Evolutionary conservation across 1,140 invertebrate genomes (phyloP), one percentile per base, ranked within the genome.

Genomic region (Achatina immaculata): DNA sequence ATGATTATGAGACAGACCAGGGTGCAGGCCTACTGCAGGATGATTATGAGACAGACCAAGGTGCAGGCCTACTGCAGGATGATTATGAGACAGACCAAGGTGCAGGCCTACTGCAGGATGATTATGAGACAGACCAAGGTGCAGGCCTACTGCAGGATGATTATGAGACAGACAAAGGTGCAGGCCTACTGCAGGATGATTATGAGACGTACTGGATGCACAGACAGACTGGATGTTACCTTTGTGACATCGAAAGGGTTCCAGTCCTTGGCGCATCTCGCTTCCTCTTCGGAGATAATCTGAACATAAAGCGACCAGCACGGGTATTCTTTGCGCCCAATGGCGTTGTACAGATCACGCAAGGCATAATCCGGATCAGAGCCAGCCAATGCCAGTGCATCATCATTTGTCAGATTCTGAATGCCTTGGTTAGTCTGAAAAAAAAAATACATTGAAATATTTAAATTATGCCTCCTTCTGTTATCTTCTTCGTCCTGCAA

Each of bases 301-400:
- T 93, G 92, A 42, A 93, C 88, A 81, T 90, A 92, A 21, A 93
- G 65, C n/a, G 90, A 90, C 95, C 95, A 99, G 3, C 94, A 94
- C 19, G 97, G 97, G 89, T 92, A 96, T 28, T 97, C 93, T 78
- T 95, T 94, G n/a, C 91, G 92, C 9, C 93, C 94, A 88, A 99
- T 99, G 24, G 96, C 94, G 92, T 99, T 97, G 91, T 96, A 98
- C 68, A 99, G 91, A 92, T 99, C 97, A 43, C 95, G 93, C 82
- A 95, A 95, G 55, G 94, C 93, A 89, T 98, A 98, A 89, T 99
- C 97, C 0, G 97, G 96, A 92, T 98, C 96, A 66, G 91, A 90
- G 9, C 94, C 94, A 21, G 94, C 92, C 28, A 98, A 88, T 79
- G 95, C 92, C 1, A 89, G 93, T 9, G 97, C 97, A 82, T 94